Evolutionary conservation across 1,140 invertebrate genomes (phyloP).

Genomic region (Brachionus sp.): DNA sequence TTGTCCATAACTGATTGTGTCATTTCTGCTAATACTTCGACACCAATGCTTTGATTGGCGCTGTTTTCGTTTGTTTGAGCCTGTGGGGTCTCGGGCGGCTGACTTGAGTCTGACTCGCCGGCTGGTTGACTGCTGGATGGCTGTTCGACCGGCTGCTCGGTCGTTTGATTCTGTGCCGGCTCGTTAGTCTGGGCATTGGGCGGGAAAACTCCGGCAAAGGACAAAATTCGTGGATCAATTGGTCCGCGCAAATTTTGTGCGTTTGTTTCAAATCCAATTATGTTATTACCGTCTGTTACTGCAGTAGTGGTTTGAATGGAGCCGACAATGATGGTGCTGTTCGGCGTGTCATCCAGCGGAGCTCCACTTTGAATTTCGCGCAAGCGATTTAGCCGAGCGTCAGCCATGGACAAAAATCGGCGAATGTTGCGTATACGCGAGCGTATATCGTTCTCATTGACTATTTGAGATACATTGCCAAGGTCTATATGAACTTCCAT

Average conservation of each 20-base stretch:
- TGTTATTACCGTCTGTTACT: slow-evolving; percentile 26
- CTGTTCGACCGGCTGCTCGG: not conserved
- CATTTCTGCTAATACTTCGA: slow-evolving; percentile 49
- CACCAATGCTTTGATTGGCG: slow-evolving; percentile 48
- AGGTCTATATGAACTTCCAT: slow-evolving; percentile 61
- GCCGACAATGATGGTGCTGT: slow-evolving; percentile 33
- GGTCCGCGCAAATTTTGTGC: slow-evolving; percentile 5
- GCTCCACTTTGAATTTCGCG: slow-evolving; percentile 47
- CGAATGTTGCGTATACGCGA: slow-evolving; percentile 52
- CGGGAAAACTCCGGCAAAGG: slow-evolving; percentile 35
- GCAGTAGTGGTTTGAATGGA: slow-evolving; percentile 43
- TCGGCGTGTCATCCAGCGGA: slow-evolving; percentile 11
- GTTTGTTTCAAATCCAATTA: slow-evolving; percentile 3
- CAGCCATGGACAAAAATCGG: slow-evolving; percentile 54
- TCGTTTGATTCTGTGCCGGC: not conserved
- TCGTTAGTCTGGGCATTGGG: not conserved
- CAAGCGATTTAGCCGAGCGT: slow-evolving; percentile 51
- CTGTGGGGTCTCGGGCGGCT: not conserved
- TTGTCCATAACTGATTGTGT: slow-evolving; percentile 49
- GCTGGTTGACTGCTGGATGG: not conserved
- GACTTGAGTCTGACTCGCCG: not conserved
- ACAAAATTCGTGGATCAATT: slow-evolving; percentile 5
- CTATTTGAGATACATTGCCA: slow-evolving; percentile 51
- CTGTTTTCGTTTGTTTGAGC: not conserved
- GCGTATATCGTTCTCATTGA: slow-evolving; percentile 53